These are phyloP conservation scores for Hypocryptadius cinnamomeus DNA, from an alignment of 2,113 vertebrate species.

Conservation along the genomic window DNA sequence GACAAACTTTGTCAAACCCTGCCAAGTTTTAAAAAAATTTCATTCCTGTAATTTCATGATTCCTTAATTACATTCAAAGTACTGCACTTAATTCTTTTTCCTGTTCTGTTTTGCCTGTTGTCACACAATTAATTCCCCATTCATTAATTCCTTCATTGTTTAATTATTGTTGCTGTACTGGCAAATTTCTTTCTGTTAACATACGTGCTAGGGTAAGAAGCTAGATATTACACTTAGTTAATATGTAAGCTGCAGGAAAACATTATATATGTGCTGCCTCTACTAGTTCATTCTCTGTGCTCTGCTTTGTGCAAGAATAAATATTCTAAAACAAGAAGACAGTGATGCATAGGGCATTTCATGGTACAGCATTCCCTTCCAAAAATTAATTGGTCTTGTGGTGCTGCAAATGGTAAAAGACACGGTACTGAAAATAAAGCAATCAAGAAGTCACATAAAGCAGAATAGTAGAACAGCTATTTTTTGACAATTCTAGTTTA, in stretches of 20 bases:
- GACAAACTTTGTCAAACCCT: neutral
- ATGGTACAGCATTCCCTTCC: neutral
- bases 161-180: neutral
- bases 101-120: neutral
- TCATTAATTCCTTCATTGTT: conserved; percentile 9
- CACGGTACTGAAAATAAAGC: neutral
- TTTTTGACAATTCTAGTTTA: neutral
- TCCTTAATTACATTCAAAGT: neutral
- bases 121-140: neutral
- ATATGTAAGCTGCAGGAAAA: neutral
- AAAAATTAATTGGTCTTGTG: conserved; percentile 2
- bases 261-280: neutral
- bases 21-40: neutral
- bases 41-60: neutral
- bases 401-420: neutral
- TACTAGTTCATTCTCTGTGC: neutral
- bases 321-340: neutral
- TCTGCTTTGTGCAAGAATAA: neutral
- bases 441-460: neutral
- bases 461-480: neutral
- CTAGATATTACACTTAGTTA: neutral
- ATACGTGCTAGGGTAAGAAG: neutral
- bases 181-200: neutral
- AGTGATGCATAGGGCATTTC: neutral
- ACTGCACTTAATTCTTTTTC: neutral